A percentile compares a stretch with the other conserved stretches of the same genome.
Evolutionary conservation across 2,113 vertebrate genomes (phyloP).

Genomic region (Thalassarche chlororhynchos): DNA sequence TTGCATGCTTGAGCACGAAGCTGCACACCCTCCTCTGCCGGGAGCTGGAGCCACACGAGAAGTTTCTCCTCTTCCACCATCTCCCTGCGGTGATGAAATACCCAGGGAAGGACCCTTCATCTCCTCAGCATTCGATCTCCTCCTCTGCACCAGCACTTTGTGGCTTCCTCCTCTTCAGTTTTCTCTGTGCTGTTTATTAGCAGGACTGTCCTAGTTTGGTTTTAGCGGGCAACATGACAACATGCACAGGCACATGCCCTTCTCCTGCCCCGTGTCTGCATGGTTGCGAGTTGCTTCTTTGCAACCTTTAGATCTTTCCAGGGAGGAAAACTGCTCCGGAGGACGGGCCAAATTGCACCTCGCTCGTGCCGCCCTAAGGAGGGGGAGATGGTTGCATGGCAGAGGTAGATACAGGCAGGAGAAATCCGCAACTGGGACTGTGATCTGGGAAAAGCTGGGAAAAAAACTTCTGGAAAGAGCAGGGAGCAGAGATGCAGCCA

Average conservation of each 20-base stretch:
- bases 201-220: background rate
- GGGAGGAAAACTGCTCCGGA: background rate
- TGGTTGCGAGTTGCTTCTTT: background rate
- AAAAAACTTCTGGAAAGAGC: background rate
- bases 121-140: background rate
- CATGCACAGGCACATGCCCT: accelerated
- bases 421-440: accelerated
- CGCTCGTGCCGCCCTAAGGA: background rate
- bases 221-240: background rate
- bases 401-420: background rate
- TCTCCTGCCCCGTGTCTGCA: background rate
- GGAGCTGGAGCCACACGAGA: background rate
- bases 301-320: background rate
- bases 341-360: background rate
- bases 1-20: background rate
- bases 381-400: no score
- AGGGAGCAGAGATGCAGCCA: background rate
- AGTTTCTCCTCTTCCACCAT: background rate
- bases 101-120: background rate
- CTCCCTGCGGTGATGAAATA: background rate
- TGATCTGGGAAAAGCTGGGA: background rate
- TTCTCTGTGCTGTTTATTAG: background rate
- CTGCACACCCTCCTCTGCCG: accelerated
- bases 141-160: background rate
- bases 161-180: background rate